A percentile compares a stretch with the other conserved stretches of the same genome.
phyloP scores from a whole-genome alignment of 2,113 vertebrate genomes.

The Anarhynchus alexandrinus region DNA sequence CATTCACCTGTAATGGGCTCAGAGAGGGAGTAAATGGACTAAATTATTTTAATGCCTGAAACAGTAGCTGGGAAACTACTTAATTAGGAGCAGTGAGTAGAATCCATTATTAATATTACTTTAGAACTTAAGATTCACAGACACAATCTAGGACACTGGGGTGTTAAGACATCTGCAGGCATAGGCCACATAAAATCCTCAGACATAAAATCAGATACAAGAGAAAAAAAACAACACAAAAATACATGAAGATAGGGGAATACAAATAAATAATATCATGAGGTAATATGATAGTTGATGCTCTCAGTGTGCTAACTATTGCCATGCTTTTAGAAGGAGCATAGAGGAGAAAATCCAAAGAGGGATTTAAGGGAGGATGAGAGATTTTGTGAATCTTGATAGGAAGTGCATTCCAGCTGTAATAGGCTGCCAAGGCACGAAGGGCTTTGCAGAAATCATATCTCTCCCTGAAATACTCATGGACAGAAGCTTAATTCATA shows the following conservation, averaged over 20 bases:
- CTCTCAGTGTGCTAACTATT: not conserved
- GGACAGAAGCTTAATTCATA: not conserved
- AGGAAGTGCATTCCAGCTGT: not conserved
- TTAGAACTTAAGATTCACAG: not conserved
- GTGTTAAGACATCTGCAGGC: not conserved
- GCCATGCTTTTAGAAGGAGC: not conserved
- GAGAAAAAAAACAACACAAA: not conserved
- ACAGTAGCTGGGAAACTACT: not conserved
- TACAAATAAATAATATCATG: not conserved
- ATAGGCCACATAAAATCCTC: not conserved
- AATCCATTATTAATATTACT: not conserved
- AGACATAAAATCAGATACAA: not conserved
- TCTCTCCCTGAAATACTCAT: not conserved
- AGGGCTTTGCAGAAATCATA: not conserved
- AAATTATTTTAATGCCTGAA: not conserved
- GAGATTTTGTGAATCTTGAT: not conserved
- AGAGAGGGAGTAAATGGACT: not conserved
- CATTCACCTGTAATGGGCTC: not conserved
- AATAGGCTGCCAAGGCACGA: not conserved
- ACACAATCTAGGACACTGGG: not conserved
- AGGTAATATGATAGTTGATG: not conserved
- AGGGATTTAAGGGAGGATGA: not conserved
- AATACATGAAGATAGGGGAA: not conserved
- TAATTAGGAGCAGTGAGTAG: not conserved
- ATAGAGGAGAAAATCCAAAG: not conserved